Base-by-base conservation (phyloP, 2,888 invertebrate genomes). In the Apodemia mormo region DNA sequence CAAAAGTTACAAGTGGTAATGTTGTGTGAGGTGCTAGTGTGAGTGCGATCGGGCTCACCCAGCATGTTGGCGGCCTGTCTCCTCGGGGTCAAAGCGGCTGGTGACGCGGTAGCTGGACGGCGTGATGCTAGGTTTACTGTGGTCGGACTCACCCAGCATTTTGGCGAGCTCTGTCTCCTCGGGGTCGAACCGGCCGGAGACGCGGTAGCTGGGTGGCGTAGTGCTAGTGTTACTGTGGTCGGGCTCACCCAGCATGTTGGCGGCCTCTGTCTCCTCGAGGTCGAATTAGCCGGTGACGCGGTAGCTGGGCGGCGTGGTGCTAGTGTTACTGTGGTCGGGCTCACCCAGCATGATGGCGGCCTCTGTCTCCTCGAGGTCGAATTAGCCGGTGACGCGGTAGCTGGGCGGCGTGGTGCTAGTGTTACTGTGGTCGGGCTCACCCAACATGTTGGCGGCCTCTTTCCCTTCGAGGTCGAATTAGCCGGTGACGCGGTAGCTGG, bases 11-110 rank as follows among this genome's bases (percentile, higher is more conserved):
- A 22, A 22, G 22, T 22, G 22, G 22, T 22, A 22, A 22, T 22
- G 22, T 22, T 22, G 22, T 22, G 22, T 22, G 22, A 22, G 22
- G 22, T 22, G 22, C 22, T 22, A 22, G 22, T 22, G 22, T 22
- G 22, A 22, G 22, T 22, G 22, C 22, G 22, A 29, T 58, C 22
- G 22, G 7, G 7, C 89, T 87, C 90, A 96, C 97, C 97, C 74
- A 99, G 94, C 97, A 98, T 98, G 87, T 98, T 98, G 66, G 98
- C 99, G 73, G 98, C 99, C 92, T 99, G 98, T 98, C 92, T 99
- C 99, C 82, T 98, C 98, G 78, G 97, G 97, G 88, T 98, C 98
- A 88, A 97, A 98, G 71, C 97, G 94, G 3, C 97, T 97, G 54
- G 97, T 94, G 22, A 22, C 22, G 22, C 22, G 22, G 22, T 22